A percentile compares a stretch with the other conserved stretches of the same genome.
Evolutionary conservation across 2,113 vertebrate species (phyloP).

Genomic region (Epinephelus moara): DNA sequence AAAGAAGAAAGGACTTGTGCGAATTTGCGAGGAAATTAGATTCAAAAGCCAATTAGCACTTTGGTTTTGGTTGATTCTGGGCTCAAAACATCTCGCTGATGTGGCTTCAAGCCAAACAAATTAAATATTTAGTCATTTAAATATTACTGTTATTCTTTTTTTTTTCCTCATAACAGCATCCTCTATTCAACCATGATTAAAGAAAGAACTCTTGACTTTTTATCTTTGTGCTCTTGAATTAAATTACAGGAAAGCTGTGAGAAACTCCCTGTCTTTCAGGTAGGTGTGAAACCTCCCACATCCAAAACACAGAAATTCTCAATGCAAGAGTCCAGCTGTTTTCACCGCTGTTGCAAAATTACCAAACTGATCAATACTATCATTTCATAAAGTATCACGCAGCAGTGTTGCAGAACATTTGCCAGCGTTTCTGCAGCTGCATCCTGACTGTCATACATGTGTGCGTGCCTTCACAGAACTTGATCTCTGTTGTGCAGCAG

Average conservation of each 20-base stretch:
- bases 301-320: slow-evolving; percentile 29
- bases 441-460: slow-evolving; percentile 32
- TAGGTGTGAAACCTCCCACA: slow-evolving; percentile 15
- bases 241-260: slow-evolving; percentile 32
- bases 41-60: slow-evolving; percentile 26
- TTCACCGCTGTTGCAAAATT: background rate
- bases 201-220: slow-evolving; percentile 11
- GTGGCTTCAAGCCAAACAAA: slow-evolving; percentile 35
- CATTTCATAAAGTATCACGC: background rate
- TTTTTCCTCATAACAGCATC: background rate
- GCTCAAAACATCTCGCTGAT: slow-evolving; percentile 28
- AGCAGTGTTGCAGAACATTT: background rate
- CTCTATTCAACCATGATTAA: background rate
- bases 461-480: slow-evolving; percentile 65
- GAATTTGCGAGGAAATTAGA: slow-evolving; percentile 44
- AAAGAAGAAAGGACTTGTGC: slow-evolving; percentile 19
- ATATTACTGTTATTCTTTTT: background rate
- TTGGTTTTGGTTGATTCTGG: slow-evolving; percentile 30
- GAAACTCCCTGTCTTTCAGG: slow-evolving; percentile 35
- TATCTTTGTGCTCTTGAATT: slow-evolving; percentile 30
- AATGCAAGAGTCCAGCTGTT: background rate
- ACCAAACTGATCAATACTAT: background rate
- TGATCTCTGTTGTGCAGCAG: slow-evolving; percentile 62
- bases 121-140: slow-evolving; percentile 34
- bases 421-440: slow-evolving; percentile 8